These are phyloP conservation scores for Turritopsis rubra DNA, from an alignment of 30 jellyfish, hydroid and myxozoan species.

Conservation along the genomic window DNA sequence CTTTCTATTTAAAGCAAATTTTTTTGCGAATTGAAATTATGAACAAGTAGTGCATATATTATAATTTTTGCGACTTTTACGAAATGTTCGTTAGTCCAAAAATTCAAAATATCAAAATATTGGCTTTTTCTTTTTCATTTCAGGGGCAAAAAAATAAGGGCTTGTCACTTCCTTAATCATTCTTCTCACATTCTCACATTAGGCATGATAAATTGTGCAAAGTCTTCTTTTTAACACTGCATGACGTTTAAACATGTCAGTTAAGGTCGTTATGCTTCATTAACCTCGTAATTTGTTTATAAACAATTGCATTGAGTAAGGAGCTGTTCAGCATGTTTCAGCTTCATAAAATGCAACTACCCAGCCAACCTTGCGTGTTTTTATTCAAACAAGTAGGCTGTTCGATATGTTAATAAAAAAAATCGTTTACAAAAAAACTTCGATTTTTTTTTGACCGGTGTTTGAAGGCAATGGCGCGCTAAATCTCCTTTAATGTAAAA, in stretches of 20 bases:
- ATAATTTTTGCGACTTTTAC: neutral
- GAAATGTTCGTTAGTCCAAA: too few relatives aligned
- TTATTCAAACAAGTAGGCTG: neutral
- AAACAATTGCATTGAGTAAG: neutral
- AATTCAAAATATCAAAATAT: too few relatives aligned
- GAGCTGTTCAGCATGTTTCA: neutral
- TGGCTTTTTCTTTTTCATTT: too few relatives aligned
- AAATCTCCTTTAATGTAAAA: too few relatives aligned
- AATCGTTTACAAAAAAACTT: neutral
- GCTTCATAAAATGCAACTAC: neutral
- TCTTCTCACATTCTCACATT: neutral
- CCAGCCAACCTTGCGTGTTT: neutral
- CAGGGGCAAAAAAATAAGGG: neutral
- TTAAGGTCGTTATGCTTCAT: neutral
- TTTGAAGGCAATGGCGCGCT: neutral
- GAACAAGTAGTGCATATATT: too few relatives aligned
- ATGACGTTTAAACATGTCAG: conserved; percentile 11
- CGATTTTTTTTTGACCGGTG: neutral
- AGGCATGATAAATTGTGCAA: neutral
- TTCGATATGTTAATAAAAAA: neutral
- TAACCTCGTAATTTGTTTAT: neutral
- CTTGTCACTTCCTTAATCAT: neutral
- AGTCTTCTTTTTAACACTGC: neutral
- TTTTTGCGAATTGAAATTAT: too few relatives aligned
- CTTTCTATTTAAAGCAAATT: neutral